Evolutionary conservation across 1,140 invertebrate genomes (phyloP).

Genomic region (Oedothorax gibbosus): DNA sequence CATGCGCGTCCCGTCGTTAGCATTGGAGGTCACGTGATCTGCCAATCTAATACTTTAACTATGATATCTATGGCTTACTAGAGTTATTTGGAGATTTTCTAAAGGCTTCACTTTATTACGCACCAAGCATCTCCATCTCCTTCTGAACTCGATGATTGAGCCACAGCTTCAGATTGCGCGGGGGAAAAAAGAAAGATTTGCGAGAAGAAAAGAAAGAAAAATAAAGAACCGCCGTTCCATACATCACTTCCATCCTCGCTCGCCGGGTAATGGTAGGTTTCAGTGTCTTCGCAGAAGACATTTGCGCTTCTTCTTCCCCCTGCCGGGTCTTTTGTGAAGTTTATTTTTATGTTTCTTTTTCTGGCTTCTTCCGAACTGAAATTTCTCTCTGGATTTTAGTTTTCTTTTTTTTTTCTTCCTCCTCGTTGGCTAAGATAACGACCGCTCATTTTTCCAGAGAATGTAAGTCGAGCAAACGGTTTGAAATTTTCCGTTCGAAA

Average conservation of each 20-base stretch:
- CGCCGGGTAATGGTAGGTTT: conserved; percentile 57
- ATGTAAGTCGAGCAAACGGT: conserved; percentile 49
- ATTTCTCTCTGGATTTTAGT: conserved; percentile 10
- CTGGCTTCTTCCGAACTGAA: conserved; percentile 24
- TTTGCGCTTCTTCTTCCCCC: conserved; percentile 46
- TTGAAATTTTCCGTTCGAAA: conserved; percentile 30
- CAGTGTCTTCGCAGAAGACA: conserved; percentile 53
- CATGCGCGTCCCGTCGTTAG: too few relatives aligned
- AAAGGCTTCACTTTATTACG: background rate
- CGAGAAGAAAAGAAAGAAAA: conserved; percentile 47
- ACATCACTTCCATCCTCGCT: conserved; percentile 56
- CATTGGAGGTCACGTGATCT: too few relatives aligned
- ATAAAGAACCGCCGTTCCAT: conserved; percentile 48
- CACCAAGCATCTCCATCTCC: background rate
- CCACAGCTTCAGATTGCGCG: conserved; percentile 52
- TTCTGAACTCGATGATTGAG: background rate
- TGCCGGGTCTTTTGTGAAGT: conserved; percentile 48
- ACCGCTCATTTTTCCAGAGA: conserved; percentile 53
- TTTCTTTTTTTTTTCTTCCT: conserved; percentile 13
- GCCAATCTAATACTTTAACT: too few relatives aligned
- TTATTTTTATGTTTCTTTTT: conserved; percentile 47
- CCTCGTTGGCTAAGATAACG: conserved; percentile 56
- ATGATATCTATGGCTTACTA: too few relatives aligned
- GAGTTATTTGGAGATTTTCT: too few relatives aligned
- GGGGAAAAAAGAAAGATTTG: conserved; percentile 22